Conservation (phyloP, 1,140 invertebrate genomes). For the Mya arenaria region DNA sequence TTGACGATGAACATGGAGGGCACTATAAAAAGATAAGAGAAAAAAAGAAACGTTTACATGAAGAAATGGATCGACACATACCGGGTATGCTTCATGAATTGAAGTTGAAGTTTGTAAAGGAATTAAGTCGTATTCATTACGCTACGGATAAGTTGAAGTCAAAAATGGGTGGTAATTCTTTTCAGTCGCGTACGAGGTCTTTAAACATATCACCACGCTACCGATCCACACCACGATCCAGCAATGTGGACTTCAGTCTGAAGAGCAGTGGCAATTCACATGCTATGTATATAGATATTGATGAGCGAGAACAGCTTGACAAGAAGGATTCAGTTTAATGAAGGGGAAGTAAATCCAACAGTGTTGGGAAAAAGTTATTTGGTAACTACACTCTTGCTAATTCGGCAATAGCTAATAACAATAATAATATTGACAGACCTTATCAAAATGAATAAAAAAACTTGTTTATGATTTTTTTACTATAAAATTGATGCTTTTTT, state of each 20-base stretch:
- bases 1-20: slow-evolving; percentile 46
- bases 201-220: slow-evolving; percentile 12
- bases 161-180: neutral
- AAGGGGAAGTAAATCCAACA: slow-evolving; percentile 39
- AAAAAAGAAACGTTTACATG: slow-evolving; percentile 26
- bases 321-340: slow-evolving; percentile 43
- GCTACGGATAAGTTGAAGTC: slow-evolving; percentile 40
- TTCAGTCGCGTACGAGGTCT: slow-evolving; percentile 4
- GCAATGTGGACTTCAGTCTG: neutral
- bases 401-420: slow-evolving; percentile 18
- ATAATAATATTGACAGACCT: neutral
- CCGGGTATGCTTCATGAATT: slow-evolving; percentile 15
- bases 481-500: too few species aligned
- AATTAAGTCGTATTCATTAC: slow-evolving; percentile 18
- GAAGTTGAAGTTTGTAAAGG: slow-evolving; percentile 42
- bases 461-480: too few species aligned
- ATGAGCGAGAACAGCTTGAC: slow-evolving; percentile 21
- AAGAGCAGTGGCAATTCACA: neutral
- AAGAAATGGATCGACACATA: slow-evolving; percentile 41
- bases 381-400: slow-evolving; percentile 35
- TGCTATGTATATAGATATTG: slow-evolving; percentile 3
- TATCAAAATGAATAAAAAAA: too few species aligned
- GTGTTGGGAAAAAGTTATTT: slow-evolving; percentile 26
- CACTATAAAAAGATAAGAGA: slow-evolving; percentile 41
- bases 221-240: slow-evolving; percentile 47